Conservation (phyloP, 1,140 invertebrate species). For the Centruroides vittatus region DNA sequence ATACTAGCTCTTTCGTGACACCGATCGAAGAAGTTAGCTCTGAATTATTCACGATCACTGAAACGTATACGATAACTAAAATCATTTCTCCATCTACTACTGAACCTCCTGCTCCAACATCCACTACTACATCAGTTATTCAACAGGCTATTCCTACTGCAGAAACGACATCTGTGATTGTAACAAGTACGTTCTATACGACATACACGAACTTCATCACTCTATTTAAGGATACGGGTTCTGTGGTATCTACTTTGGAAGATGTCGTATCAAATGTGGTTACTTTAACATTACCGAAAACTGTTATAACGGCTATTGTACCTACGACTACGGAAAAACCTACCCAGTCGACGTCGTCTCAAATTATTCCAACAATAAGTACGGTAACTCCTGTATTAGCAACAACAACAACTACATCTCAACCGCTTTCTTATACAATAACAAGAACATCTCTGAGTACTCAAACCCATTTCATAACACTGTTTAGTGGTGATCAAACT, state of each 20-base stretch:
- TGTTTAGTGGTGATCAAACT: conserved; percentile 18
- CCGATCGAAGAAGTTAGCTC: conserved; percentile 22
- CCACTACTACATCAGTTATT: neutral
- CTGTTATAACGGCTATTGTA: conserved; percentile 1
- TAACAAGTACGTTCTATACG: conserved; percentile 18
- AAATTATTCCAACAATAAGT: neutral
- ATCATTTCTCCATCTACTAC: conserved; percentile 7
- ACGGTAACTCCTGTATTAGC: too few relatives aligned
- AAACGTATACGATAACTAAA: conserved; percentile 14
- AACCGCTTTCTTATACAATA: neutral
- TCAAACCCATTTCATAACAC: conserved; percentile 20
- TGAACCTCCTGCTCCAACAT: neutral
- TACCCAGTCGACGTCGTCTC: neutral
- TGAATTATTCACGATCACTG: conserved; percentile 18
- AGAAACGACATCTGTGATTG: conserved; percentile 5
- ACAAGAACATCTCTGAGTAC: conserved; percentile 17
- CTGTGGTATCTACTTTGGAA: conserved; percentile 63
- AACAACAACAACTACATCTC: neutral
- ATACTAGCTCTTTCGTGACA: conserved; percentile 20
- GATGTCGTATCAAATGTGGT: conserved; percentile 38
- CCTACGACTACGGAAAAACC: neutral
- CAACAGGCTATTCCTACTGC: neutral
- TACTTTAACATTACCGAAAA: conserved; percentile 12
- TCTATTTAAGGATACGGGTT: conserved; percentile 64
- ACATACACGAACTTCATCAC: conserved; percentile 63